Evolutionary conservation across 1,140 invertebrate species (phyloP).

Genomic region (Zaprionus ornatus): DNA sequence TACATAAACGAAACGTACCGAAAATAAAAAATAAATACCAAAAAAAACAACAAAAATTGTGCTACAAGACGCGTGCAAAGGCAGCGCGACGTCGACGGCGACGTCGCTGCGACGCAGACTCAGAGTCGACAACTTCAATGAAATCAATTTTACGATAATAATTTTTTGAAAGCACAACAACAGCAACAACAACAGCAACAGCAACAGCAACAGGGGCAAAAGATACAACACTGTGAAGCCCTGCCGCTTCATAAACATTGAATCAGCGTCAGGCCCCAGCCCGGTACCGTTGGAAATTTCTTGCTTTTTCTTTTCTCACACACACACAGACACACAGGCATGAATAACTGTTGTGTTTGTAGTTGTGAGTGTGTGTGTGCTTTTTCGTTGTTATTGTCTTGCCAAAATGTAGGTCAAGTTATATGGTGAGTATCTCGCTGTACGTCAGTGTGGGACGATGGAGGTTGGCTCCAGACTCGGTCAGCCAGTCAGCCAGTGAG

Average conservation of each 20-base stretch:
- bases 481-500: conserved; percentile 13
- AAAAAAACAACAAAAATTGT: conserved; percentile 26
- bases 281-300: conserved; percentile 79
- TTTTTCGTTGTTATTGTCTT: conserved; percentile 79
- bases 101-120: conserved; percentile 23
- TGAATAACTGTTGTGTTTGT: conserved; percentile 19
- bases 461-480: conserved; percentile 49
- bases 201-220: conserved; percentile 3
- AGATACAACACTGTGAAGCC: conserved; percentile 59
- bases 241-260: conserved; percentile 73
- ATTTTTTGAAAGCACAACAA: conserved; percentile 66
- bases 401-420: conserved; percentile 79
- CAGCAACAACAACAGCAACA: conserved; percentile 26
- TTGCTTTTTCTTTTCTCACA: conserved; percentile 77
- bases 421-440: conserved; percentile 53
- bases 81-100: conserved; percentile 43
- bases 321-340: conserved; percentile 23
- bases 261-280: conserved; percentile 56
- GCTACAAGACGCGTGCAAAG: conserved; percentile 61
- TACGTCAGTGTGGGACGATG: conserved; percentile 44
- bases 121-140: conserved; percentile 69
- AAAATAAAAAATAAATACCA: conserved; percentile 27
- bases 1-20: conserved; percentile 70
- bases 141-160: conserved; percentile 83
- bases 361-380: conserved; percentile 58